phyloP scores from a whole-genome alignment of 2,797 vertebrate genomes.

The Tapirus indicus region DNA sequence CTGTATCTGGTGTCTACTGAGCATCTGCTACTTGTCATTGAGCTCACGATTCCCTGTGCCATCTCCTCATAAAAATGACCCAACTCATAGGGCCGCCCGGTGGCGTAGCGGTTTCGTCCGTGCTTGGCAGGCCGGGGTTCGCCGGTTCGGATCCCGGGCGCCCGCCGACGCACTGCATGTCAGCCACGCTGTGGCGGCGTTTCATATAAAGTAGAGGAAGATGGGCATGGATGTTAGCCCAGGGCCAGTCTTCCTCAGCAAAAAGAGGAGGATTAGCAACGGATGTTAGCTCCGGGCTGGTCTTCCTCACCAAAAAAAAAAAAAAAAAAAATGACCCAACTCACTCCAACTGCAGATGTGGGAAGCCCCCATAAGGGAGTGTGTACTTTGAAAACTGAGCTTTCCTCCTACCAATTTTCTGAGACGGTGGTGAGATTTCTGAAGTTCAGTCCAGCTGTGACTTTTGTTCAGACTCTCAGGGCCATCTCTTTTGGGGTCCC shows the following conservation, averaged over 20 bases:
- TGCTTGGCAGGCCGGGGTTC: too few relatives aligned
- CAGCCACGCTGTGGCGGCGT: too few relatives aligned
- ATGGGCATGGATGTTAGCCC: too few relatives aligned
- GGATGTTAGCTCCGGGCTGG: too few relatives aligned
- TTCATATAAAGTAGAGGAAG: too few relatives aligned
- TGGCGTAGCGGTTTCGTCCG: too few relatives aligned
- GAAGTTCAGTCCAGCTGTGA: neutral
- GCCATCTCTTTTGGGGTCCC: neutral
- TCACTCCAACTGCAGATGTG: rapidly evolving
- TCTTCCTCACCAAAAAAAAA: too few relatives aligned
- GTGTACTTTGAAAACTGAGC: neutral
- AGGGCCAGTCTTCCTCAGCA: too few relatives aligned
- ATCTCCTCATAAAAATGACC: neutral
- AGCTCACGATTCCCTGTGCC: neutral
- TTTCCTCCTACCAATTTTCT: neutral
- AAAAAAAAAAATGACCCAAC: neutral
- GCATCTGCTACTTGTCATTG: neutral
- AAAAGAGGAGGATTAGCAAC: too few relatives aligned
- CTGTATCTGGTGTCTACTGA: neutral
- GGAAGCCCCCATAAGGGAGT: neutral
- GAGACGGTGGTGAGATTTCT: neutral
- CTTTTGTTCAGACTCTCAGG: neutral
- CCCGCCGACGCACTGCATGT: too few relatives aligned
- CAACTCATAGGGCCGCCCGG: too few relatives aligned
- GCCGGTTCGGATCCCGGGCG: too few relatives aligned